These are phyloP conservation scores for Hippolais icterina DNA, from an alignment of 2,113 vertebrate species.

Conservation along the genomic window DNA sequence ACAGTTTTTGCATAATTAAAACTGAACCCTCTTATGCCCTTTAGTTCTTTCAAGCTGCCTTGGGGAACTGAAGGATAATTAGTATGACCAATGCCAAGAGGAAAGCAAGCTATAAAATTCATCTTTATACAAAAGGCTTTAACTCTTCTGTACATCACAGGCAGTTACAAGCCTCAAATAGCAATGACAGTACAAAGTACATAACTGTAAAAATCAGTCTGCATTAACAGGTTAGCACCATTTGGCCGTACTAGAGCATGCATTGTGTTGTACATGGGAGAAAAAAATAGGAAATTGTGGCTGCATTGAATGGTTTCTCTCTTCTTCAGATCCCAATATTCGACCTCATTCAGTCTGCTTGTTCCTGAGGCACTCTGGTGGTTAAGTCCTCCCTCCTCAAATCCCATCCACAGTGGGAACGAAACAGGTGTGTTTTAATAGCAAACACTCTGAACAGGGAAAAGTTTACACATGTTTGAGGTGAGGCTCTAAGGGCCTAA, in stretches of 20 bases:
- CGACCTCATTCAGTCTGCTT: not conserved
- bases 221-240: not conserved
- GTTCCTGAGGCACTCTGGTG: not conserved
- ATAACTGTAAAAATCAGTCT: not conserved
- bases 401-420: not conserved
- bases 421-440: accelerated
- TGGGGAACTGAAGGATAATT: not conserved
- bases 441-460: not conserved
- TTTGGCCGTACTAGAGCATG: not conserved
- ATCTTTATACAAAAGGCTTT: not conserved
- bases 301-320: not conserved
- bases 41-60: not conserved
- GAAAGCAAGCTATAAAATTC: not conserved
- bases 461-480: not conserved
- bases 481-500: not conserved
- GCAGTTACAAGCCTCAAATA: not conserved
- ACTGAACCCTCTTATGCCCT: not conserved
- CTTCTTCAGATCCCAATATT: not conserved
- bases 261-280: accelerated
- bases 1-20: not conserved
- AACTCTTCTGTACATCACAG: not conserved
- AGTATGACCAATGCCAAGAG: not conserved
- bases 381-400: not conserved
- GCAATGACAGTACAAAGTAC: not conserved
- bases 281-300: not conserved